Percentiles rank a stretch among this genome's conserved stretches.
Conservation (phyloP, 2,888 invertebrate species). For the Rhogogaster chlorosoma region DNA sequence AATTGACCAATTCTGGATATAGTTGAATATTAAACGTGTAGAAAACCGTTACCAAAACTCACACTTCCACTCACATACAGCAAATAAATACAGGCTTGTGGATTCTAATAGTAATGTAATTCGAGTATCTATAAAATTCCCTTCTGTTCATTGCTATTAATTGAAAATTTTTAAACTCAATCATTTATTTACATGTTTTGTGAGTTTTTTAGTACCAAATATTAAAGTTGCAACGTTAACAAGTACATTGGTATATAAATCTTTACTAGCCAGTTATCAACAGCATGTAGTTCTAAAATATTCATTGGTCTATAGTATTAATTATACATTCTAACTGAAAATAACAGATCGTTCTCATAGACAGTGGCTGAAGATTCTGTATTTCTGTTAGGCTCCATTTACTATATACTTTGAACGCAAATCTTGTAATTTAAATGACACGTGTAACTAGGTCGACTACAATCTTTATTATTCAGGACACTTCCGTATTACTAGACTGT, state of each 20-base stretch:
- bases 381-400: background rate
- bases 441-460: background rate
- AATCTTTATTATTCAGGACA: background rate
- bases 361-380: background rate
- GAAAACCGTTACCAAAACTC: background rate
- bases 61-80: background rate
- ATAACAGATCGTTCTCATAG: background rate
- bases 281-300: background rate
- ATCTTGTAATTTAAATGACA: background rate
- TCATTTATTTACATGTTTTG: background rate
- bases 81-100: constrained; percentile 14
- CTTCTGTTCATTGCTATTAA: background rate
- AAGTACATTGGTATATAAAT: background rate
- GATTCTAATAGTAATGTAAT: too few species aligned
- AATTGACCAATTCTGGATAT: background rate
- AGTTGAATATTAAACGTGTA: background rate
- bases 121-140: background rate
- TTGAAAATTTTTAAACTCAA: background rate
- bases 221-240: background rate
- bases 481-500: background rate
- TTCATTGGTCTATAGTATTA: background rate
- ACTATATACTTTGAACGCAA: background rate
- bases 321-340: background rate
- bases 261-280: constrained; percentile 3
- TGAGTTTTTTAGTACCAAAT: background rate